A percentile compares a stretch with the other conserved stretches of the same genome.
Conservation (phyloP, 1,140 invertebrate species). For the Drosophila truncata region DNA sequence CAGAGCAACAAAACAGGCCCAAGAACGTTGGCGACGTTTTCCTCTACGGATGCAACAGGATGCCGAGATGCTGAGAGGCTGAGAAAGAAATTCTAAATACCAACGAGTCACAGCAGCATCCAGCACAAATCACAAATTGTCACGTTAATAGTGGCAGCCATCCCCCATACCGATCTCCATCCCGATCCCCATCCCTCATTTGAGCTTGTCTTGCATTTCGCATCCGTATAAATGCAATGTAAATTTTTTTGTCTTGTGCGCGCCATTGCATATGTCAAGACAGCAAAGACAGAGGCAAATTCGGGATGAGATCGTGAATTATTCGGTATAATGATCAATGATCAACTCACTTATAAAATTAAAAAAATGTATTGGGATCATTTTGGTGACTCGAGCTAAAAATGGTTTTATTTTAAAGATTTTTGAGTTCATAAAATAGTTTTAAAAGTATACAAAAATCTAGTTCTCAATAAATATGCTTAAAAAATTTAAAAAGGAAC, state of each 20-base stretch:
- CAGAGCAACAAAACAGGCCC: slow-evolving; percentile 41
- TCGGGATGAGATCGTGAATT: too few relatives aligned
- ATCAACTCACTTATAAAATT: too few relatives aligned
- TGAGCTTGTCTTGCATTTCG: slow-evolving; percentile 64
- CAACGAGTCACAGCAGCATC: slow-evolving; percentile 58
- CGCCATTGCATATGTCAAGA: slow-evolving; percentile 82
- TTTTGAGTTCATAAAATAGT: too few relatives aligned
- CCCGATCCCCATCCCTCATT: slow-evolving; percentile 26
- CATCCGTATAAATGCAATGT: slow-evolving; percentile 83
- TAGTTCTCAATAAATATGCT: too few relatives aligned
- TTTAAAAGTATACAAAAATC: too few relatives aligned
- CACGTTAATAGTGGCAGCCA: slow-evolving; percentile 79
- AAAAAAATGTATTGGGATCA: too few relatives aligned
- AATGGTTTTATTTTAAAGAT: too few relatives aligned
- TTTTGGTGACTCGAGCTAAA: too few relatives aligned
- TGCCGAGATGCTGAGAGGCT: slow-evolving; percentile 46
- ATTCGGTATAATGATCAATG: too few relatives aligned
- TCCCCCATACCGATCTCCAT: slow-evolving; percentile 12
- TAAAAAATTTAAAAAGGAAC: too few relatives aligned
- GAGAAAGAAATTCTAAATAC: slow-evolving; percentile 82
- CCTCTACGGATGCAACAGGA: slow-evolving; percentile 47
- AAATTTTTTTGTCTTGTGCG: slow-evolving; percentile 79
- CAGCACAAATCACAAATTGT: slow-evolving; percentile 83
- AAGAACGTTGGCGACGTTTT: slow-evolving; percentile 58
- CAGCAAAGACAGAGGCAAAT: slow-evolving; percentile 28